These are phyloP conservation scores for Columba guinea DNA, from an alignment of 2,797 vertebrate genomes.

Conservation along the genomic window DNA sequence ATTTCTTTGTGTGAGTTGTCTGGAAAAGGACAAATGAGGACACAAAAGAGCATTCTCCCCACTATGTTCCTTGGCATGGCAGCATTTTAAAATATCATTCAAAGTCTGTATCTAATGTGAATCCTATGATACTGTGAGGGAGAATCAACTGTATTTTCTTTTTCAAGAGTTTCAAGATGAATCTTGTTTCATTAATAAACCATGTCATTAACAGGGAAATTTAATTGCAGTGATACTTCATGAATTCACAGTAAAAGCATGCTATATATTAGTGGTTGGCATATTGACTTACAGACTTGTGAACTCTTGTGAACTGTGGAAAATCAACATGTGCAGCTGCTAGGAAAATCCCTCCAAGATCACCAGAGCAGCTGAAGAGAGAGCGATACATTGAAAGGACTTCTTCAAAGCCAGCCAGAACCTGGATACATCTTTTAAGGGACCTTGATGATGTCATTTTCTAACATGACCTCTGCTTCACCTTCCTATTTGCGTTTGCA, in stretches of 20 bases:
- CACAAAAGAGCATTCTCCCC: neutral
- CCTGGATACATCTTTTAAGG: neutral
- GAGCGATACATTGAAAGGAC: neutral
- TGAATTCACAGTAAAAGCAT: conserved; percentile 40
- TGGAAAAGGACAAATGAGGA: neutral
- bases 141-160: conserved; percentile 32
- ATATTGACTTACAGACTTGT: conserved; percentile 20
- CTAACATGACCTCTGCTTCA: neutral
- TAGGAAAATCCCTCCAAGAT: conserved; percentile 16
- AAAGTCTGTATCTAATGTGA: neutral
- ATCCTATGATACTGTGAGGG: neutral
- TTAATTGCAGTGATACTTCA: conserved; percentile 35
- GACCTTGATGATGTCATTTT: neutral
- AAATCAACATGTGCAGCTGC: neutral
- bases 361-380: neutral
- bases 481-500: neutral
- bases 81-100: conserved; percentile 15
- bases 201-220: conserved; percentile 43
- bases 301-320: neutral
- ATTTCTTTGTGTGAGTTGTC: neutral
- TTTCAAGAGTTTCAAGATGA: conserved; percentile 24
- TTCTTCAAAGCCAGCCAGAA: neutral
- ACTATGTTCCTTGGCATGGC: neutral
- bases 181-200: conserved; percentile 63
- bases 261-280: conserved; percentile 9